Base-by-base conservation (phyloP, 1,140 invertebrate species). In the Cardiocondyla obscurior region DNA sequence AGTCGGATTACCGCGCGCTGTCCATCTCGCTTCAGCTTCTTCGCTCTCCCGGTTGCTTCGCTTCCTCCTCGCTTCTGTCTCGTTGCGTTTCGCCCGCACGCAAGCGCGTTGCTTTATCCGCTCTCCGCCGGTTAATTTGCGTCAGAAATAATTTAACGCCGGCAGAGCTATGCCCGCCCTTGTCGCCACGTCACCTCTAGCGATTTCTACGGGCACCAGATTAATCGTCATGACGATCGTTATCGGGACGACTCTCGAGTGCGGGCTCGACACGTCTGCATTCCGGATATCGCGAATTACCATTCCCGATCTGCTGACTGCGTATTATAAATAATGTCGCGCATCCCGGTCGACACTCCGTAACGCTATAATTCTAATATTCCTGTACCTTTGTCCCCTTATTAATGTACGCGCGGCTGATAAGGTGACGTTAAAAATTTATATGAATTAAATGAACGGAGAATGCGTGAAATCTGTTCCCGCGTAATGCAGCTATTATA, bases 91-190 rank as follows among this genome's bases (percentile, higher is more conserved):
- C 64, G 70, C 81, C 49, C 73, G 53, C 73, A 70, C 77, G 39
- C 60, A 51, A 28, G 51, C 46, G 73, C 67, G 69, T 62, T 53
- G 53, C 44, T 60, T 79, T 69, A 70, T 60, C 44, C 64, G 22
- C 62, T 46, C 51, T 77, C 57, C 46, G 19, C 57, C 64, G 44
- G 64, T 79, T 88, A 89, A 89, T 88, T 89, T 89, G 70, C 58
- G 74, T 86, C 79, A 74, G 85, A 87, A 87, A 87, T 86, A 81
- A 86, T 84, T 84, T 76, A 81, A 60, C 60, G 70, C 83, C 49
- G 44, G 25, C 57, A 28, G 28, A 62, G 39, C 36, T 73, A 65
- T 64, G 69, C 81, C 65, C 76, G 44, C 42, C 51, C 65, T 64
- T 79, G 73, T 73, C 60, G 67, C 57, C 74, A 79, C 74, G 74